Percentiles rank a stretch among this genome's conserved stretches.
phyloP scores from a whole-genome alignment of 2,797 vertebrate species.

The Lagorchestes hirsutus region DNA sequence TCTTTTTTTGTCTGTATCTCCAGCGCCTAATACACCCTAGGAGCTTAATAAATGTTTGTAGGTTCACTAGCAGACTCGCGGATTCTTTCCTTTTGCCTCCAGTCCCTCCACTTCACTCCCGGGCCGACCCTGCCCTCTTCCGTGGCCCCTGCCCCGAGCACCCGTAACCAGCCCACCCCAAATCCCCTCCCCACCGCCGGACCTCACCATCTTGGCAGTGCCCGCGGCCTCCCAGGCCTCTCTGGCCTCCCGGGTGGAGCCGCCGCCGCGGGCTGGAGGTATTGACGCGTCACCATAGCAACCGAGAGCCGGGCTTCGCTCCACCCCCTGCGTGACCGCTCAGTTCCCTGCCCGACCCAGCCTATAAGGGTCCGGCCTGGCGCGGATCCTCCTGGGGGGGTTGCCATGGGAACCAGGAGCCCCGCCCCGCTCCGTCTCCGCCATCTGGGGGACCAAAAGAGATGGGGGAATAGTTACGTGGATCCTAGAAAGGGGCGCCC shows the following conservation, averaged over 20 bases:
- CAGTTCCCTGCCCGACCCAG: not conserved
- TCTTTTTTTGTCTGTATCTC: not conserved
- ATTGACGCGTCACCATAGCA: conserved; percentile 70
- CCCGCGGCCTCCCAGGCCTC: not conserved
- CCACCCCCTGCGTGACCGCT: conserved; percentile 10
- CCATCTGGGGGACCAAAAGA: fast-evolving
- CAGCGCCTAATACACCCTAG: not conserved
- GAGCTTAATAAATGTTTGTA: not conserved
- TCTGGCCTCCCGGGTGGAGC: not conserved
- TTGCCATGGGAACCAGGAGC: not conserved
- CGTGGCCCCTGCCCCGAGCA: not conserved
- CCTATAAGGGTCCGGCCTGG: fast-evolving
- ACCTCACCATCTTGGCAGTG: conserved; percentile 77
- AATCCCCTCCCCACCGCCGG: not conserved
- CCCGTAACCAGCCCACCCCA: too few species aligned
- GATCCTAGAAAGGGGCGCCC: not conserved
- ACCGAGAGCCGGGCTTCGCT: not conserved
- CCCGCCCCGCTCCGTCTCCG: fast-evolving
- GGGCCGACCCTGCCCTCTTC: not conserved
- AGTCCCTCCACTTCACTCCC: not conserved
- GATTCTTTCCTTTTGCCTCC: not conserved
- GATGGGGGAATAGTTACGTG: not conserved
- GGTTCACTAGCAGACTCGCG: not conserved
- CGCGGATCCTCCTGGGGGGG: fast-evolving
- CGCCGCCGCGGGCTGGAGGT: not conserved